Evolutionary conservation across 2,888 invertebrate species (phyloP).

Genomic region (Germaria angustata): DNA sequence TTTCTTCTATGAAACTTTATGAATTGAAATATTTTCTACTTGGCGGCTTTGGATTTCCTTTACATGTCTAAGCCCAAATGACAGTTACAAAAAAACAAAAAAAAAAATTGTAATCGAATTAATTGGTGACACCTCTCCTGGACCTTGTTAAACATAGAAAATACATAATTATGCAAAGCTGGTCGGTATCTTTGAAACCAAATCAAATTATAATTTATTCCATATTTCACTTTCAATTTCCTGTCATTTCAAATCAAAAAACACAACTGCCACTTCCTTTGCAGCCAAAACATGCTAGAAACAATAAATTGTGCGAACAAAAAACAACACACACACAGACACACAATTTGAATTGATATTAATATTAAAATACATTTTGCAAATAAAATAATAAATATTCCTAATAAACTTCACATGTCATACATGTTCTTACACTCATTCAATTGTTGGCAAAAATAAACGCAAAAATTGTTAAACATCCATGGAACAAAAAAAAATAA

Average conservation of each 20-base stretch:
- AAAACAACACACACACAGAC: slow-evolving; percentile 9
- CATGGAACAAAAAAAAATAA: slow-evolving; percentile 17
- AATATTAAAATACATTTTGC: slow-evolving; percentile 20
- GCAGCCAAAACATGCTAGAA: slow-evolving; percentile 37
- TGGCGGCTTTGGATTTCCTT: slow-evolving; percentile 5
- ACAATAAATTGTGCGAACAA: slow-evolving; percentile 44
- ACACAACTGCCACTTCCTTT: slow-evolving; percentile 60
- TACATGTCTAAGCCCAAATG: not conserved
- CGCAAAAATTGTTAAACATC: slow-evolving; percentile 51
- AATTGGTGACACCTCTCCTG: not conserved
- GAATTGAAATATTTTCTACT: too few relatives aligned
- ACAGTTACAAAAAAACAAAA: slow-evolving; percentile 30
- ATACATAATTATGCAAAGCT: slow-evolving; percentile 14
- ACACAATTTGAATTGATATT: slow-evolving; percentile 23
- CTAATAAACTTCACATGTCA: slow-evolving; percentile 64
- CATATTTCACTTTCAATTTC: slow-evolving; percentile 66
- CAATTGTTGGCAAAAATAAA: slow-evolving; percentile 26
- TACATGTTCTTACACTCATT: slow-evolving; percentile 48
- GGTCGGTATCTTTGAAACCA: slow-evolving; percentile 38
- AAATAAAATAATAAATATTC: slow-evolving; percentile 54
- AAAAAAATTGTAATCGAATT: not conserved
- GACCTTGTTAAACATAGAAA: slow-evolving; percentile 31
- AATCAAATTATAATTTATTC: slow-evolving; percentile 56
- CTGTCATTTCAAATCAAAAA: slow-evolving; percentile 56
- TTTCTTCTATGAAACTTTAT: too few relatives aligned